Evolutionary conservation across 2,888 invertebrate species (phyloP).

Genomic region (Ametastegia equiseti): DNA sequence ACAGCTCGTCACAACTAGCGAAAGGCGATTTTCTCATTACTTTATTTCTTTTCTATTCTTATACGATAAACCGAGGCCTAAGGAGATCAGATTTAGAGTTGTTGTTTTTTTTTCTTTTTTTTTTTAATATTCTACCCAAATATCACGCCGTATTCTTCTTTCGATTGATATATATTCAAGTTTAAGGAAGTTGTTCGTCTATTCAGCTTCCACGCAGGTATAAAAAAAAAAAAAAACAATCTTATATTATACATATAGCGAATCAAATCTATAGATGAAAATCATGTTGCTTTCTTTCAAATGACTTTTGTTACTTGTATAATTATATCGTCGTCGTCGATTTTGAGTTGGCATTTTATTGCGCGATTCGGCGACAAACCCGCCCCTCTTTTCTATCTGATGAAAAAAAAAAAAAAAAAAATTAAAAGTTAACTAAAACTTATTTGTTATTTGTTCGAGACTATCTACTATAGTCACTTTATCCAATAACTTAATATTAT

Average conservation of each 20-base stretch:
- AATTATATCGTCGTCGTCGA: not conserved
- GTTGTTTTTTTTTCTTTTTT: too few relatives aligned
- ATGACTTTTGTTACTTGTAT: not conserved
- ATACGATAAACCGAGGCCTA: too few relatives aligned
- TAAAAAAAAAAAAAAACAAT: not conserved
- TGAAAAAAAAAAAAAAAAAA: too few relatives aligned
- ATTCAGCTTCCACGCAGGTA: not conserved
- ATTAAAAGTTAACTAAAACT: not conserved
- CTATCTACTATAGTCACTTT: not conserved
- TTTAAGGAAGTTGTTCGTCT: not conserved
- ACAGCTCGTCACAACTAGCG: too few relatives aligned
- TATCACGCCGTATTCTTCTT: too few relatives aligned
- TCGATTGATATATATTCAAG: too few relatives aligned
- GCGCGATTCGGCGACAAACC: not conserved
- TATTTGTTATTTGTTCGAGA: not conserved
- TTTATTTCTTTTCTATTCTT: too few relatives aligned
- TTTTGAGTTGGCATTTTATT: not conserved
- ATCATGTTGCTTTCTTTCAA: not conserved
- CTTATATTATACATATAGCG: not conserved
- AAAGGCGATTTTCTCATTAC: too few relatives aligned
- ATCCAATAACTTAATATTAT: too few relatives aligned
- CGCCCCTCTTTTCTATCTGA: not conserved
- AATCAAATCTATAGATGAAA: not conserved
- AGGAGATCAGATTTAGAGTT: too few relatives aligned
- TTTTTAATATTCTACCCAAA: too few relatives aligned